These are phyloP conservation scores for Scopus umbretta DNA, from an alignment of 2,113 vertebrate species.

Conservation along the genomic window DNA sequence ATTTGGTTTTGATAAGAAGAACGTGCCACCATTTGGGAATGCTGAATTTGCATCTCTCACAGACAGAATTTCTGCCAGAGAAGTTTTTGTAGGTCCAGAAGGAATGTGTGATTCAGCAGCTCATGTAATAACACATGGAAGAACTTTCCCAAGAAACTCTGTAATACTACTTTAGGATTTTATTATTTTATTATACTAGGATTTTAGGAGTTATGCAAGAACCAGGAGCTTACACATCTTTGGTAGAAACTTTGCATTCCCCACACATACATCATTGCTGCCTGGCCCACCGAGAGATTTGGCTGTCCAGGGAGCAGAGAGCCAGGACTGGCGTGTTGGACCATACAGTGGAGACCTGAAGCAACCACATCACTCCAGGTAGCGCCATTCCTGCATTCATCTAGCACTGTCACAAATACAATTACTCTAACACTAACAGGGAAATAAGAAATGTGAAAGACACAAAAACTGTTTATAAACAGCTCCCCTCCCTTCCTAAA, in stretches of 20 bases:
- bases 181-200: neutral
- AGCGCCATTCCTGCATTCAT: neutral
- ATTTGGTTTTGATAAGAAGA: neutral
- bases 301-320: neutral
- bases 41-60: neutral
- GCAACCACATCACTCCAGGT: neutral
- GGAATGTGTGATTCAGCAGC: neutral
- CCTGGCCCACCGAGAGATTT: neutral
- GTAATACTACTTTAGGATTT: neutral
- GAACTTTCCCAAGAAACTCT: neutral
- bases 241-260: neutral
- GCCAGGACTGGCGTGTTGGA: fast-evolving
- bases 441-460: neutral
- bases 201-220: neutral
- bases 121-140: neutral
- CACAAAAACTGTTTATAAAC: neutral
- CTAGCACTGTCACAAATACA: neutral
- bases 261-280: neutral
- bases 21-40: neutral
- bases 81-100: neutral
- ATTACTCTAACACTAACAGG: neutral
- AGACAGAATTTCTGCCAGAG: neutral
- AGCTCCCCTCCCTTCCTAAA: neutral
- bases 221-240: neutral
- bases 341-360: neutral